phyloP scores from a whole-genome alignment of 2,797 vertebrate species.

The Hoplostethus mediterraneus region DNA sequence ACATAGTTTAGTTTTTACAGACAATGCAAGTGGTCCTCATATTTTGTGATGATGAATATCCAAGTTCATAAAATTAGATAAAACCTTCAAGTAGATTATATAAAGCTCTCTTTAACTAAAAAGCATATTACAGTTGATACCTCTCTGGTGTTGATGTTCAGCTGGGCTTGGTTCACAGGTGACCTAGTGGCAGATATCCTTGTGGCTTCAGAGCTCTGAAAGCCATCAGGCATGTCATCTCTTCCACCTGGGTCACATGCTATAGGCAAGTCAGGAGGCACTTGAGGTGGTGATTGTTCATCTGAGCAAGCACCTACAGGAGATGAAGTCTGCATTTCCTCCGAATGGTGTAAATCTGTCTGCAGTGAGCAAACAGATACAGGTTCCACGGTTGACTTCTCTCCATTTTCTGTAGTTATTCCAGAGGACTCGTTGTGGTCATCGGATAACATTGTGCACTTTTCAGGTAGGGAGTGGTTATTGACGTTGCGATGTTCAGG shows the following conservation, averaged over 20 bases:
- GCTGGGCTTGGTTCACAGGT: constrained; percentile 28
- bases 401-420: neutral
- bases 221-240: neutral
- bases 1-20: too few species aligned
- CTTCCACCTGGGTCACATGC: constrained; percentile 30
- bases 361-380: neutral
- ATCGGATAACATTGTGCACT: rapidly evolving
- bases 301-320: neutral
- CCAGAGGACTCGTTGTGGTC: neutral
- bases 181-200: constrained; percentile 28
- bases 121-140: constrained; percentile 40
- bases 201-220: constrained; percentile 14
- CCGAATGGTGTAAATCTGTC: neutral
- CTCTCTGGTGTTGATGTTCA: constrained; percentile 32
- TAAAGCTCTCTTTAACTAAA: neutral
- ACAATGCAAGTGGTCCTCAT: too few species aligned
- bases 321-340: neutral
- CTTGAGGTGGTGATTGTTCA: rapidly evolving
- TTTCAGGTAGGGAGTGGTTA: constrained; percentile 17
- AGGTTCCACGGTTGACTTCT: neutral
- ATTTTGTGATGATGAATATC: too few species aligned
- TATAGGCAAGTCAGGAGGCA: constrained; percentile 14
- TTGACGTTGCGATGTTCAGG: constrained; percentile 37
- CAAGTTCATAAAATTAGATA: neutral
- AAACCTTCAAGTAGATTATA: neutral